Conservation (phyloP, 2,888 invertebrate genomes). For the Drepana falcataria region DNA sequence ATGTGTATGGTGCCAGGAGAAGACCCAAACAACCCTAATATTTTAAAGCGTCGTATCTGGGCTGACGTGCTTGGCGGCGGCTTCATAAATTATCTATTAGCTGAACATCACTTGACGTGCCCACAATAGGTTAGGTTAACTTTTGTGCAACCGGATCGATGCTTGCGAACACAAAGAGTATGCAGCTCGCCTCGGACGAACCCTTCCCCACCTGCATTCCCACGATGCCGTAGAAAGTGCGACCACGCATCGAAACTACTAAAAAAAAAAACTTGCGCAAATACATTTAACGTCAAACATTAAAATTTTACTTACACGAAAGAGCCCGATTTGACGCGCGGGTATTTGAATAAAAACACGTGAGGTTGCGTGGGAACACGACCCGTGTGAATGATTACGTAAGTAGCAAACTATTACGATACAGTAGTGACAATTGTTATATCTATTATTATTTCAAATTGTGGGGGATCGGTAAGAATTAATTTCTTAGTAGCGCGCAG, state of each 20-base stretch:
- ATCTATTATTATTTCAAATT: constrained; percentile 2
- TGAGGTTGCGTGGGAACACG: constrained; percentile 57
- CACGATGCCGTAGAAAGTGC: constrained; percentile 72
- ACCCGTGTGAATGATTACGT: constrained; percentile 30
- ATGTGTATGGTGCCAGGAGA: constrained; percentile 29
- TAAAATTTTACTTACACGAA: constrained; percentile 54
- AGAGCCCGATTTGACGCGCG: constrained; percentile 49
- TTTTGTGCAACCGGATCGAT: constrained; percentile 70
- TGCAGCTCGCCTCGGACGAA: constrained; percentile 43
- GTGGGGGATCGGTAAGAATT: neutral
- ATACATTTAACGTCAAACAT: constrained; percentile 67
- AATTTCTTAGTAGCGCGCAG: neutral
- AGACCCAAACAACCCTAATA: constrained; percentile 67
- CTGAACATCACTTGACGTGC: constrained; percentile 68
- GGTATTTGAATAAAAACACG: constrained; percentile 44
- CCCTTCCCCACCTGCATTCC: constrained; percentile 78
- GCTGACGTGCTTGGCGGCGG: constrained; percentile 52
- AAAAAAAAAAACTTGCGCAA: constrained; percentile 66
- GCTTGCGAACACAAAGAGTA: constrained; percentile 47
- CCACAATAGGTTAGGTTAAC: constrained; percentile 66
- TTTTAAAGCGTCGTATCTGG: constrained; percentile 52
- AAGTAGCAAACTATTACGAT: constrained; percentile 18
- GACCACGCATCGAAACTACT: constrained; percentile 32
- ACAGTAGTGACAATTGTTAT: constrained; percentile 1
- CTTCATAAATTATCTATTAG: constrained; percentile 76